phyloP scores from a whole-genome alignment of 1,140 invertebrate genomes.

The Temnothorax nylanderi region DNA sequence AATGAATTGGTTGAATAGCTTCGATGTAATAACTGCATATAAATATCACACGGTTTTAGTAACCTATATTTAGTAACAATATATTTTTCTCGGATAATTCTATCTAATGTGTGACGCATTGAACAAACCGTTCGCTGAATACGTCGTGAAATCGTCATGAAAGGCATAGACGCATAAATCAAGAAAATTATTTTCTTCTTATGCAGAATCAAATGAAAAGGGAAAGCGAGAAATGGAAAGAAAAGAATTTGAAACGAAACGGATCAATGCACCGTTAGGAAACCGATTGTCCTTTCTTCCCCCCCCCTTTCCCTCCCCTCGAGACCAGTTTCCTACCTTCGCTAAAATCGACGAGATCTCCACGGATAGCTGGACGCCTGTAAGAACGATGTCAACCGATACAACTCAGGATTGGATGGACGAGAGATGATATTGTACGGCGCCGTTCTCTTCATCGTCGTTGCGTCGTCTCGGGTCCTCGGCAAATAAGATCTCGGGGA shows the following conservation, averaged over 20 bases:
- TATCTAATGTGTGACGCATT: neutral
- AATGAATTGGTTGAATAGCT: conserved; percentile 2
- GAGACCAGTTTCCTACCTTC: conserved; percentile 53
- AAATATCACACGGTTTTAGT: neutral
- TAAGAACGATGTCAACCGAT: conserved; percentile 63
- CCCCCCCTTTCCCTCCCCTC: neutral
- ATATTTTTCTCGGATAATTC: neutral
- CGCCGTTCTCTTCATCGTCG: conserved; percentile 24
- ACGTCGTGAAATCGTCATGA: neutral
- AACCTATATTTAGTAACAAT: neutral
- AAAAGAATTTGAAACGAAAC: conserved; percentile 5
- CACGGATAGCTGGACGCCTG: conserved; percentile 15
- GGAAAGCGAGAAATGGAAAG: neutral
- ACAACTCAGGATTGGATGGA: conserved; percentile 61
- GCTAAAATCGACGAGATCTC: conserved; percentile 60
- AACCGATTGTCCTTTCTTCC: neutral
- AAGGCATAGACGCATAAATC: neutral
- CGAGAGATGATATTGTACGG: conserved; percentile 70
- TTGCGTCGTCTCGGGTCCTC: conserved; percentile 6
- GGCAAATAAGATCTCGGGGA: conserved; percentile 59
- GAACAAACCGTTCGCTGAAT: neutral
- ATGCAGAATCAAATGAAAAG: neutral
- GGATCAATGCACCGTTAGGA: conserved; percentile 43
- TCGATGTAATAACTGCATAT: neutral
- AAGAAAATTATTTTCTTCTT: neutral